Base-by-base conservation (phyloP, 2,888 invertebrate species). In the Drosophila setosimentum region DNA sequence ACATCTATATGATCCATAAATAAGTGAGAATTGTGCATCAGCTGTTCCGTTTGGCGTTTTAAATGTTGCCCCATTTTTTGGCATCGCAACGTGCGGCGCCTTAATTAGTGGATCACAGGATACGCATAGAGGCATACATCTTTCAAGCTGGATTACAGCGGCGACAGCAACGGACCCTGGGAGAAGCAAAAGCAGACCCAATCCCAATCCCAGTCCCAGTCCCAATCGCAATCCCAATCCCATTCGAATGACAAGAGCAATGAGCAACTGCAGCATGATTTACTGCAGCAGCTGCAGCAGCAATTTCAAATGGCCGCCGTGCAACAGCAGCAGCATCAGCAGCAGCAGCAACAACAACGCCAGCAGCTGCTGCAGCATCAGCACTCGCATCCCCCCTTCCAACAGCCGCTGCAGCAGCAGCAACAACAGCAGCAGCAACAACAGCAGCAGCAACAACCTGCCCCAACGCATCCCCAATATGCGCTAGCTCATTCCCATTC, bases 81-180 rank as follows among this genome's bases (percentile, higher is more conserved):
- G 65, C 64, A 60, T 65, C 33, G 76, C 75, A 49, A 64, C 76
- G 80, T 66, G 80, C 49, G 79, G 63, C 78, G 66, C 60, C 54
- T 67, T 76, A 65, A 54, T 79, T 63, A 78, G 55, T 55, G 50
- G 50, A 29, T 13, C 29, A 30, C 21, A 6, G 55, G 13, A 37
- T 29, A 55, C 55, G 55, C 55, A 13, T n/a, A 4, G n/a, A 13
- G 29, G 37, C 10, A 66, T 48, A 68, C 76, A 78, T 72, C 59
- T 55, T 66, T 78, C 92, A 92, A 87, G 62, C 91, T 92, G 92
- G 92, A 92, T 92, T 91, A 91, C 77, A 83, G 85, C 74, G 79
- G 89, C 67, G 79, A 89, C 68, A 91, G 81, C 82, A 89, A 89
- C 68, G 92, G 92, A 69, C 92, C 92, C 88, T 92, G 92, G 92